phyloP scores from a whole-genome alignment of 1,140 invertebrate genomes.

The Teleopsis dalmanni region DNA sequence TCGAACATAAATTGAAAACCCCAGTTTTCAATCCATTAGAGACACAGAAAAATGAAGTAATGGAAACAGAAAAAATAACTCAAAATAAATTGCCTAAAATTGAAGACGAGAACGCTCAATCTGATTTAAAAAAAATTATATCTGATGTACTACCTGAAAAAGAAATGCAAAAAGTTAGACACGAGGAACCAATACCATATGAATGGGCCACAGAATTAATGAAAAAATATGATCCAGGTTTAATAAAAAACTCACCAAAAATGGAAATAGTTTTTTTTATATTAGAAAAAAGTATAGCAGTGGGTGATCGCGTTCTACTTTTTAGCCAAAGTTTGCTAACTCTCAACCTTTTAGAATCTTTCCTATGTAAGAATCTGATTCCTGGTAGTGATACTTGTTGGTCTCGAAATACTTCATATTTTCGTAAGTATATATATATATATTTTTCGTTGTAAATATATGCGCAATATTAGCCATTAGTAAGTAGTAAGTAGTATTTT shows the following conservation, averaged over 20 bases:
- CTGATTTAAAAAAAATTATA: too few relatives aligned
- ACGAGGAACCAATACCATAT: conserved; percentile 70
- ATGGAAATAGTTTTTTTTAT: conserved; percentile 92
- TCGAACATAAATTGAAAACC: too few relatives aligned
- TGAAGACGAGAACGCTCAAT: too few relatives aligned
- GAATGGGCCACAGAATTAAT: conserved; percentile 81
- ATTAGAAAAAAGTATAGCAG: conserved; percentile 75
- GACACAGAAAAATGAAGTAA: conserved; percentile 21
- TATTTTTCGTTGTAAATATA: too few relatives aligned
- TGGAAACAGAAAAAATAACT: conserved; percentile 9
- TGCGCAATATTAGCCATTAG: conserved; percentile 1
- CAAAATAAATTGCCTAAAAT: too few relatives aligned
- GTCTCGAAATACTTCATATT: conserved; percentile 83
- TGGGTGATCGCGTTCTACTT: conserved; percentile 87
- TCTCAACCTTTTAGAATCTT: conserved; percentile 94
- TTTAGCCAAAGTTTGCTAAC: conserved; percentile 97
- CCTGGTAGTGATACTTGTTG: conserved; percentile 69
- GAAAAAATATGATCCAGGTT: conserved; percentile 77
- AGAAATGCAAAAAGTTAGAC: conserved; percentile 25
- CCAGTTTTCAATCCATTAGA: conserved; percentile 19
- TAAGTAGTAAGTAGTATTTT: conserved; percentile 12
- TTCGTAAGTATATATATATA: conserved; percentile 72
- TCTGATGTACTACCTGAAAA: too few relatives aligned
- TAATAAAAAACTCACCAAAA: conserved; percentile 92
- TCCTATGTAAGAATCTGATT: conserved; percentile 72